These are phyloP conservation scores for Nyctibius grandis DNA, from an alignment of 2,797 vertebrate species.

Conservation along the genomic window DNA sequence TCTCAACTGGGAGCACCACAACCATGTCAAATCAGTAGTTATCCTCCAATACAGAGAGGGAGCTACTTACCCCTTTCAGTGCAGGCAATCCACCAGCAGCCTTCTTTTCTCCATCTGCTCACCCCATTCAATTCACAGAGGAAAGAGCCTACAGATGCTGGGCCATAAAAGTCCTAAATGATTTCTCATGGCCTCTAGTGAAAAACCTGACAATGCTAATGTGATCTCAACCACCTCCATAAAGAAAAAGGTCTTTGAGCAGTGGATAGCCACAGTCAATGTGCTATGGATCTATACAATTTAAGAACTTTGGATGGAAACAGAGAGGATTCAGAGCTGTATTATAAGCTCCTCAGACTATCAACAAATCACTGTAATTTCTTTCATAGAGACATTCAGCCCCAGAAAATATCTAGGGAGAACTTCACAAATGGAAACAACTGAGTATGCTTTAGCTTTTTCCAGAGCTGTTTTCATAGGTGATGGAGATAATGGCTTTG, in stretches of 20 bases:
- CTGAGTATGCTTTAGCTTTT: background rate
- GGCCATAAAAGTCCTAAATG: background rate
- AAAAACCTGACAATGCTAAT: background rate
- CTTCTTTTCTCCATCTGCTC: background rate
- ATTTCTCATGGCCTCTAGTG: background rate
- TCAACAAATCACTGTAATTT: background rate
- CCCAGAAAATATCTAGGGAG: background rate
- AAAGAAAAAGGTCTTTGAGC: background rate
- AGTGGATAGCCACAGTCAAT: background rate
- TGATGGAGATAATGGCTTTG: background rate
- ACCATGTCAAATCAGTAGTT: background rate
- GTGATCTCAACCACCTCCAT: background rate
- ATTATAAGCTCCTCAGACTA: background rate
- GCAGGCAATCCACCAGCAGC: background rate
- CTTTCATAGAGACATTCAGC: background rate
- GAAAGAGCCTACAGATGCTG: background rate
- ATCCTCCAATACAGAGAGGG: background rate
- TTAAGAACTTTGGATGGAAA: background rate
- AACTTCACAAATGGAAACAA: background rate
- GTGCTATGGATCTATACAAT: background rate
- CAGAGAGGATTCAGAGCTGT: background rate
- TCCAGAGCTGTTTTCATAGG: background rate
- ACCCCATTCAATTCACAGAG: background rate
- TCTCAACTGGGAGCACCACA: background rate
- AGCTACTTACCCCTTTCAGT: background rate